Evolutionary conservation across 2,888 invertebrate genomes (phyloP).

Genomic region (Drosophila barbarae): DNA sequence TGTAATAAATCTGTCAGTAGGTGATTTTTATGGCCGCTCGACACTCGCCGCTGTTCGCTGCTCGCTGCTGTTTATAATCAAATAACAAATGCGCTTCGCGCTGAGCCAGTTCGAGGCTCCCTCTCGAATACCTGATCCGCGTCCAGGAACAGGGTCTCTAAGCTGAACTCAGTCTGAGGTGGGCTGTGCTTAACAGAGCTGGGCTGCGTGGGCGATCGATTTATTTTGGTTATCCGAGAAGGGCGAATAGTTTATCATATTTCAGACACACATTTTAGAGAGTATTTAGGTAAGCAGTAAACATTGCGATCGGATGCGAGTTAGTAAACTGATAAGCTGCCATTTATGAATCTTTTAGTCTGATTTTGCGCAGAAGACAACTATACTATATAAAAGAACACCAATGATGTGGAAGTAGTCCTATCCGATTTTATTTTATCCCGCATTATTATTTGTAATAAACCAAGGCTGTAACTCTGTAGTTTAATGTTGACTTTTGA

Average conservation of each 20-base stretch:
- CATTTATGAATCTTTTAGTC: not conserved
- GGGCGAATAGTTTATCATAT: conserved; percentile 68
- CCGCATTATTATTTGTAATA: too few species aligned
- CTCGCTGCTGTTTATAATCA: conserved; percentile 70
- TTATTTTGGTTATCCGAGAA: conserved; percentile 65
- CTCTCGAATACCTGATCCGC: conserved; percentile 25
- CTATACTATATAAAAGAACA: not conserved
- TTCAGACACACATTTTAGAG: conserved; percentile 65
- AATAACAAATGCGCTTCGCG: conserved; percentile 72
- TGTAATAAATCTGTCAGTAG: conserved; percentile 78
- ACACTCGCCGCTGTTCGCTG: conserved; percentile 58
- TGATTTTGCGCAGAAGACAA: not conserved
- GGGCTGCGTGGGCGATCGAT: conserved; percentile 65
- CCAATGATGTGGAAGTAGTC: not conserved
- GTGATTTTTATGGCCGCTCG: conserved; percentile 74
- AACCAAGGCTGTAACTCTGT: too few species aligned
- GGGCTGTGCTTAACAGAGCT: conserved; percentile 22
- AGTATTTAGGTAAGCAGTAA: conserved; percentile 68
- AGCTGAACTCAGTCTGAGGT: conserved; percentile 16
- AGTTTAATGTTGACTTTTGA: too few species aligned
- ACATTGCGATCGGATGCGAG: conserved; percentile 36
- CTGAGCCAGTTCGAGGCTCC: conserved; percentile 30
- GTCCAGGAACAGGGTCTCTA: conserved; percentile 21
- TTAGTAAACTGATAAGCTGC: not conserved
- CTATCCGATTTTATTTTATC: too few species aligned